A percentile compares a stretch with the other conserved stretches of the same genome.
phyloP scores from a whole-genome alignment of 2,888 invertebrate species.

The Cordylochernes scorpioides region DNA sequence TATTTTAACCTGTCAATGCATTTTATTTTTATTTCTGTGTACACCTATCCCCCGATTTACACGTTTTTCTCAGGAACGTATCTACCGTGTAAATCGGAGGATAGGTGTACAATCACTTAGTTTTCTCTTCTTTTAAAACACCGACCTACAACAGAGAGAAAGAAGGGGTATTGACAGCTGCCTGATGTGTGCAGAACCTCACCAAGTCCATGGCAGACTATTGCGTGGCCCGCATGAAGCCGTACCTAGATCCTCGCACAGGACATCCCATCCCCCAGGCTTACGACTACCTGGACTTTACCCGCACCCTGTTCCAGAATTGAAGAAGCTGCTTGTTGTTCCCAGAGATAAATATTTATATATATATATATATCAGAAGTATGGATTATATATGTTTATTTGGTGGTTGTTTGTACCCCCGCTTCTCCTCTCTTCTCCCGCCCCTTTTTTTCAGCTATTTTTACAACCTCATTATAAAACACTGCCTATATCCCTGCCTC shows the following conservation, averaged over 20 bases:
- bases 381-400: neutral
- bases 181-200: slow-evolving; percentile 88
- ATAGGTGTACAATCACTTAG: too few relatives aligned
- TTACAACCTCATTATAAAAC: neutral
- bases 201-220: slow-evolving; percentile 99
- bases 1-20: too few relatives aligned
- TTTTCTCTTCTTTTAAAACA: too few relatives aligned
- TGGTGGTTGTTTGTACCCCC: neutral
- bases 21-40: too few relatives aligned
- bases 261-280: slow-evolving; percentile 79
- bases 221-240: slow-evolving; percentile 93
- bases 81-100: too few relatives aligned
- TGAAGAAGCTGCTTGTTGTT: slow-evolving; percentile 14
- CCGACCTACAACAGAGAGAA: too few relatives aligned
- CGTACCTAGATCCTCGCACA: slow-evolving; percentile 70
- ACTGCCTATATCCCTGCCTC: too few relatives aligned
- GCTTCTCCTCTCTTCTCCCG: neutral
- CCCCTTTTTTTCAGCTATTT: neutral
- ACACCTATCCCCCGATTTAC: too few relatives aligned
- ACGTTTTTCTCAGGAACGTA: too few relatives aligned
- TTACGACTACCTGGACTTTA: slow-evolving; percentile 94
- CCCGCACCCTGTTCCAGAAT: slow-evolving; percentile 30
- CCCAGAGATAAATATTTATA: neutral
- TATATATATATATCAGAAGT: too few relatives aligned
- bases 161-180: neutral